phyloP scores from a whole-genome alignment of 2,113 vertebrate species.

The Seriola rivoliana region DNA sequence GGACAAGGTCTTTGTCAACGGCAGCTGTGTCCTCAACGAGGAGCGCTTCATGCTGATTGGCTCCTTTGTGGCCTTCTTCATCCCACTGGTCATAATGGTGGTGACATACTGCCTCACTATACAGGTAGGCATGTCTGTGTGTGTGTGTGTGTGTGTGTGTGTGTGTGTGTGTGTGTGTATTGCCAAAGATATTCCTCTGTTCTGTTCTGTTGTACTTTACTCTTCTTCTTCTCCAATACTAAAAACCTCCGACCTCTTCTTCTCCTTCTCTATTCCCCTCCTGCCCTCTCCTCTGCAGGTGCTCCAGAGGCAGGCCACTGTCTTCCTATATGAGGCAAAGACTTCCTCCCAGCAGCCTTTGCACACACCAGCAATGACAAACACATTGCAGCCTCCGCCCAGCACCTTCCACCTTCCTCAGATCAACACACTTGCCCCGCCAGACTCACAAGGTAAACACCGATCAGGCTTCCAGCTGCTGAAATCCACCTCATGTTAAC shows the following conservation, averaged over 20 bases:
- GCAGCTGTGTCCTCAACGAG: slow-evolving; percentile 94
- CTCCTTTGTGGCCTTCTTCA: slow-evolving; percentile 99
- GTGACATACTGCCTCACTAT: slow-evolving; percentile 96
- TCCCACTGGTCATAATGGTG: slow-evolving; percentile 98
- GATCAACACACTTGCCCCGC: slow-evolving; percentile 66
- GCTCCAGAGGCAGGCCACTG: slow-evolving; percentile 92
- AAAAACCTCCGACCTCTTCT: background rate
- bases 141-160: too few relatives aligned
- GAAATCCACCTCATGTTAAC: background rate
- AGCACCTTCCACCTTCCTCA: slow-evolving; percentile 70
- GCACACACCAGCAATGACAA: slow-evolving; percentile 69
- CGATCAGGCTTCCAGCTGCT: background rate
- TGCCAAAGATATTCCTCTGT: too few relatives aligned
- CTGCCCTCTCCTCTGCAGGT: slow-evolving; percentile 55
- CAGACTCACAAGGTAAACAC: slow-evolving; percentile 69
- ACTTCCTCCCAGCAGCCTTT: slow-evolving; percentile 83
- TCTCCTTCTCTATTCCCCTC: background rate
- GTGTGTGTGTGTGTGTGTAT: background rate
- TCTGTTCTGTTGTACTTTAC: too few relatives aligned
- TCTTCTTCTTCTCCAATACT: background rate
- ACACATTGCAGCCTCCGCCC: slow-evolving; percentile 60
- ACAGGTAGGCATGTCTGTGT: slow-evolving; percentile 75
- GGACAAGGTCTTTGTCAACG: slow-evolving; percentile 93
- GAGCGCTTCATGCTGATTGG: slow-evolving; percentile 96
- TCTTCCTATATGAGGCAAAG: slow-evolving; percentile 89